Percentiles rank a stretch among this genome's conserved stretches.
These are phyloP conservation scores for Pseudorectes ferrugineus DNA, from an alignment of 2,113 vertebrate genomes.

Conservation along the genomic window DNA sequence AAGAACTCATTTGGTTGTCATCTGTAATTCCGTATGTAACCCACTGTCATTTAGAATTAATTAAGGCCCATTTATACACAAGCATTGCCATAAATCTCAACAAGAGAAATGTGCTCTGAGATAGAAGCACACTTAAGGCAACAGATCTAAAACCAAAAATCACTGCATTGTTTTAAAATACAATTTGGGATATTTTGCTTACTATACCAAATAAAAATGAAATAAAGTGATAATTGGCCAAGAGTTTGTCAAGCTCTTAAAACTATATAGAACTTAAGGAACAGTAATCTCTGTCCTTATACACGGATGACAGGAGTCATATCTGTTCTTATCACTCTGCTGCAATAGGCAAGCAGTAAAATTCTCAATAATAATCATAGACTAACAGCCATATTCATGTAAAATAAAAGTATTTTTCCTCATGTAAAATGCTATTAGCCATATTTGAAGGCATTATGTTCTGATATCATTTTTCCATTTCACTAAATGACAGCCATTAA, in stretches of 20 bases:
- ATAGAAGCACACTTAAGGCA: constrained; percentile 15
- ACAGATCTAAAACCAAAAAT: not conserved
- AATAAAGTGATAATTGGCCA: constrained; percentile 32
- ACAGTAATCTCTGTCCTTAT: constrained; percentile 51
- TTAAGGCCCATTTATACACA: constrained; percentile 46
- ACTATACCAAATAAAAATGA: constrained; percentile 1
- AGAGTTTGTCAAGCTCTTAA: constrained; percentile 22
- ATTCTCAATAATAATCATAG: constrained; percentile 68
- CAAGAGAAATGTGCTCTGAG: not conserved
- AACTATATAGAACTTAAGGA: constrained; percentile 43
- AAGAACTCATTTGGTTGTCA: constrained; percentile 56
- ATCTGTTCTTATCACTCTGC: constrained; percentile 51
- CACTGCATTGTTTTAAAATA: constrained; percentile 21
- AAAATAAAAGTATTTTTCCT: constrained; percentile 71
- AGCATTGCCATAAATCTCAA: constrained; percentile 22
- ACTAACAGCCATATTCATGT: constrained; percentile 64
- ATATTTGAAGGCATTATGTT: constrained; percentile 74
- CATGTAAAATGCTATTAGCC: constrained; percentile 73
- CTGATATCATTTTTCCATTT: constrained; percentile 76
- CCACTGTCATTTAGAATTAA: constrained; percentile 55
- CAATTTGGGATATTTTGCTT: not conserved
- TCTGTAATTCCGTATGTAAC: constrained; percentile 53
- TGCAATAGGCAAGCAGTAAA: constrained; percentile 65
- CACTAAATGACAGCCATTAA: constrained; percentile 78
- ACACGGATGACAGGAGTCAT: constrained; percentile 45